These are phyloP conservation scores for Hyperoplus immaculatus DNA, from an alignment of 2,797 vertebrate species.

Conservation along the genomic window DNA sequence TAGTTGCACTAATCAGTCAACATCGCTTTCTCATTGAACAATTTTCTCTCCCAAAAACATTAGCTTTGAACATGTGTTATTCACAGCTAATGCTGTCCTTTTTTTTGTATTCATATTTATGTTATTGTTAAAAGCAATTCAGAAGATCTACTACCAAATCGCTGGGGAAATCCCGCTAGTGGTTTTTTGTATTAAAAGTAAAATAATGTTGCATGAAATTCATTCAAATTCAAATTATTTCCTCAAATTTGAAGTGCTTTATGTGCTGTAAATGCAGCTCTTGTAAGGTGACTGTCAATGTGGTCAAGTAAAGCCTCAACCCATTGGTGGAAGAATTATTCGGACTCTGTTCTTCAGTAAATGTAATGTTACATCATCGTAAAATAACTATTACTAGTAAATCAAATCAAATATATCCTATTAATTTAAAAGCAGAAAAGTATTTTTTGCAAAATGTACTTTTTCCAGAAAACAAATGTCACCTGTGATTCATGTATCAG, in stretches of 20 bases:
- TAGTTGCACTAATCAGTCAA: not conserved
- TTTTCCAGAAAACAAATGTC: not conserved
- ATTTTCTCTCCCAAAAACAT: not conserved
- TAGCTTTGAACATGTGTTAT: not conserved
- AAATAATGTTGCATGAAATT: not conserved
- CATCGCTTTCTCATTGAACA: not conserved
- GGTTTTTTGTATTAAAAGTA: not conserved
- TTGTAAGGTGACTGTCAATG: not conserved
- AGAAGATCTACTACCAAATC: not conserved
- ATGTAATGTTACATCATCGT: not conserved
- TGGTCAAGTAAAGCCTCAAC: not conserved
- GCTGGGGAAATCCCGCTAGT: not conserved
- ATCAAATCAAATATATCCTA: not conserved
- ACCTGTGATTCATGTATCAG: not conserved
- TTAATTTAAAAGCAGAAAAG: not conserved
- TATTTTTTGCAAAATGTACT: not conserved
- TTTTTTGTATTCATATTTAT: not conserved
- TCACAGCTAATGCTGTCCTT: too few species aligned
- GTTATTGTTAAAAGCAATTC: constrained; percentile 5
- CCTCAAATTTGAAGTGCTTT: not conserved
- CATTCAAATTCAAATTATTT: not conserved
- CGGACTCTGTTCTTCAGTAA: not conserved
- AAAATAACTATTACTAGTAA: not conserved
- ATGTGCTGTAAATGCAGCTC: not conserved
- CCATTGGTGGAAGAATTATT: not conserved